phyloP scores from a whole-genome alignment of 1,140 invertebrate genomes.

The Bathynomus jamesi region DNA sequence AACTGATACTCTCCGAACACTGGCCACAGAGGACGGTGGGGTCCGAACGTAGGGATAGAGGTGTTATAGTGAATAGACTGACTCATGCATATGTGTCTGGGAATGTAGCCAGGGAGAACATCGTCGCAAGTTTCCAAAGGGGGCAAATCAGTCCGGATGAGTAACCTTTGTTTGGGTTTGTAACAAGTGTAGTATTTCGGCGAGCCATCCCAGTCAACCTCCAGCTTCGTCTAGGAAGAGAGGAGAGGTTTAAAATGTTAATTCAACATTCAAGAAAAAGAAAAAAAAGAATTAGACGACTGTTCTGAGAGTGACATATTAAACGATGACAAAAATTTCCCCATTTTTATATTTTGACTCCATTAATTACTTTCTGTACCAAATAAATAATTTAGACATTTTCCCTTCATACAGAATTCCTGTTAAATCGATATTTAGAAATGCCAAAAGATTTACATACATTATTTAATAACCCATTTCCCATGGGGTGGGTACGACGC shows the following conservation, averaged over 20 bases:
- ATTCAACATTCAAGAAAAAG: no score
- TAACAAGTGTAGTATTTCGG: conserved; percentile 57
- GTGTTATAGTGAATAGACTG: conserved; percentile 57
- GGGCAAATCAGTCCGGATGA: conserved; percentile 36
- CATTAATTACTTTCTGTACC: no score
- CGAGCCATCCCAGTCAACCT: conserved; percentile 62
- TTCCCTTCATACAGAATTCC: no score
- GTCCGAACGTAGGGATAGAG: conserved; percentile 58
- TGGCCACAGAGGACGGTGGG: conserved; percentile 71
- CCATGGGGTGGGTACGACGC: no score
- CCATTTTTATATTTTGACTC: no score
- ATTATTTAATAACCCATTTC: no score
- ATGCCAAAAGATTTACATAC: no score
- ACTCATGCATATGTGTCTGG: conserved; percentile 61
- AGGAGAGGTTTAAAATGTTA: background rate
- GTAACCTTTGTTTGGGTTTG: conserved; percentile 45
- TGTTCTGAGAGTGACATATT: no score
- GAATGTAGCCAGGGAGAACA: conserved; percentile 53
- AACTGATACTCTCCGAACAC: conserved; percentile 74
- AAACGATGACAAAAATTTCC: no score
- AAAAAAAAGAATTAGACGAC: no score
- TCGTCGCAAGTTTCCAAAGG: conserved; percentile 52
- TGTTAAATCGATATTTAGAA: no score
- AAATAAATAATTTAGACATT: no score
- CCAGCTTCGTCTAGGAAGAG: conserved; percentile 55